phyloP scores from a whole-genome alignment of 2,113 vertebrate genomes.

The Colistium nudipinnis region DNA sequence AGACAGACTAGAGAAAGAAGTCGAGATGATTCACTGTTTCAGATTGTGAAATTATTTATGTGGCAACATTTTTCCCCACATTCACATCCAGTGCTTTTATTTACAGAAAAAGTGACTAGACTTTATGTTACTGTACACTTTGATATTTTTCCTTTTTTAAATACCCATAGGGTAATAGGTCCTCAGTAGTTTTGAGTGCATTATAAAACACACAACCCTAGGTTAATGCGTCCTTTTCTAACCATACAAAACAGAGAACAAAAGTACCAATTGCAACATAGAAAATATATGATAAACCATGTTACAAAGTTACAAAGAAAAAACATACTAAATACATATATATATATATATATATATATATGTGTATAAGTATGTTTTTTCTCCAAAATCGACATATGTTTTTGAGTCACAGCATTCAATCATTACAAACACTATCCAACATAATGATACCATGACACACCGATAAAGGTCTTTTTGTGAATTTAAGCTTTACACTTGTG shows the following conservation, averaged over 20 bases:
- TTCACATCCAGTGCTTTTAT: conserved; percentile 93
- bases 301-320: conserved; percentile 91
- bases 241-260: conserved; percentile 78
- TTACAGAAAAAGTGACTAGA: conserved; percentile 94
- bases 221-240: conserved; percentile 91
- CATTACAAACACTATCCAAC: conserved; percentile 67
- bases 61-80: conserved; percentile 88
- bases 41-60: conserved; percentile 87
- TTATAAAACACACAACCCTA: conserved; percentile 98
- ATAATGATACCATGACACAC: conserved; percentile 46
- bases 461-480: conserved; percentile 51
- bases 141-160: conserved; percentile 93
- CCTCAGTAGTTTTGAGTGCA: conserved; percentile 94
- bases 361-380: conserved; percentile 58
- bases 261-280: conserved; percentile 77
- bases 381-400: conserved; percentile 65
- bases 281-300: conserved; percentile 88
- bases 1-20: background rate
- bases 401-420: conserved; percentile 86
- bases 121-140: conserved; percentile 90
- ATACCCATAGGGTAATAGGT: conserved; percentile 99
- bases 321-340: conserved; percentile 80
- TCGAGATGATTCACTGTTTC: conserved; percentile 78
- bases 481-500: conserved; percentile 66
- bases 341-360: conserved; percentile 54